Evolutionary conservation across 2,888 invertebrate genomes (phyloP), one percentile per base, ranked within the genome.

Genomic region (Pegoplata infirma): DNA sequence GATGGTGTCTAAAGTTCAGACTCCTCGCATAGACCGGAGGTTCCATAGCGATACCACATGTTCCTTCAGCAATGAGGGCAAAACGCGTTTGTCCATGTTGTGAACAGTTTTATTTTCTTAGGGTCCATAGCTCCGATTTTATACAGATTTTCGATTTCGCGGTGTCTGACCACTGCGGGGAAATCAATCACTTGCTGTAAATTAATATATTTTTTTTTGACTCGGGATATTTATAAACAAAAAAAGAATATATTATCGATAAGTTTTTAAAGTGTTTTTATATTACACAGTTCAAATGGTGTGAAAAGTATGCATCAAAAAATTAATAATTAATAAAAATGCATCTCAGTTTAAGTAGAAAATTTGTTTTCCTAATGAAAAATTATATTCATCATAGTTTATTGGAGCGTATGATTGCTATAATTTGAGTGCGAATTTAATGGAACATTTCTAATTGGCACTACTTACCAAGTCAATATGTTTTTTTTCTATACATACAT

Each of bases 381-480:
- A 76, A 61, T 76, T 55, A 55, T 28, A 72, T 71, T 55, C 58
- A 59, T 49, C 25, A 40, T 55, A 36, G 66, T 36, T 75, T 67
- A 71, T 75, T 79, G 47, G 79, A 79, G 79, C 79, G 51, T 67
- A 58, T 75, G 67, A 79, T 71, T 79, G 51, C 51, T 51, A 67
- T 55, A 61, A 55, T 49, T 75, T 66, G 47, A 36, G 49, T 71
- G 61, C 23, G 17, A 75, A 56, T 71, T 71, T 71, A 75, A 46
- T 75, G 49, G 66, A 61, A 79, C 53, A 56, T 71, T 74, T 67
- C 32, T 79, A 79, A 79, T 79, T 79, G 59, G 49, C 55, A 71
- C 61, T 71, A 40, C 12, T 40, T 40, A 40, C 3, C 25, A 25
- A 6, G 25, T n/a, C n/a, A n/a, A n/a, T 32, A 10, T 10, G 32